A percentile compares a stretch with the other conserved stretches of the same genome.
These are phyloP conservation scores for Athetis lepigone DNA, from an alignment of 2,888 invertebrate species.

Conservation along the genomic window DNA sequence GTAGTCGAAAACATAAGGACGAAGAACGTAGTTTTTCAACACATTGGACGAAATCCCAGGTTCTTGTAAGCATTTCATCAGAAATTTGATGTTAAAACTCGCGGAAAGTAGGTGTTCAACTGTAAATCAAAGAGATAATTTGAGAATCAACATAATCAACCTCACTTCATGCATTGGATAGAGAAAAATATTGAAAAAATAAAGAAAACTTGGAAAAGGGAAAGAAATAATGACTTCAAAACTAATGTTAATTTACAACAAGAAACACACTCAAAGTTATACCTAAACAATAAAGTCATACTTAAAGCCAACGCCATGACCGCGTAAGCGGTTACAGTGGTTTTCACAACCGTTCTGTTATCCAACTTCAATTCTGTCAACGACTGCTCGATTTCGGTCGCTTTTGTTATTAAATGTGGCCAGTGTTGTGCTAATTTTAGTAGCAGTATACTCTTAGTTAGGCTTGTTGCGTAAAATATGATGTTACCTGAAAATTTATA, in stretches of 20 bases:
- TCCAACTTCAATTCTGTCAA: too few relatives aligned
- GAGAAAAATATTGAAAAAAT: neutral
- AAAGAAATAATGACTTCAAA: neutral
- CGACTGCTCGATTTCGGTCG: conserved; percentile 64
- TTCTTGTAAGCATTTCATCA: conserved; percentile 62
- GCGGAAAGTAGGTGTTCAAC: conserved; percentile 70
- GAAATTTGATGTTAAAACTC: conserved; percentile 59
- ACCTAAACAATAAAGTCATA: conserved; percentile 54
- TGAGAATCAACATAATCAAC: too few relatives aligned
- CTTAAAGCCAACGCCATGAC: conserved; percentile 66
- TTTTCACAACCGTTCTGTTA: conserved; percentile 49
- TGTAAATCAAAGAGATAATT: conserved; percentile 61
- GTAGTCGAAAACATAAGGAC: conserved; percentile 58
- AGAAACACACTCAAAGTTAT: too few relatives aligned
- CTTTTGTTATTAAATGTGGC: conserved; percentile 65
- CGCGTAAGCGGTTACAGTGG: conserved; percentile 55
- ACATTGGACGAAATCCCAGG: conserved; percentile 39
- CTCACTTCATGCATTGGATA: too few relatives aligned
- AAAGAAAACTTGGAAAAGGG: neutral
- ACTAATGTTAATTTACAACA: too few relatives aligned
- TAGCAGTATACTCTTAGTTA: conserved; percentile 58
- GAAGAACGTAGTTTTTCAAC: conserved; percentile 54
- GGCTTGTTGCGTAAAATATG: conserved; percentile 62
- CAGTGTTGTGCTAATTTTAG: conserved; percentile 68
- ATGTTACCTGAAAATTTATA: conserved; percentile 63